These are phyloP conservation scores for Macrosoma leucophasiata DNA, from an alignment of 2,888 invertebrate genomes.

Conservation along the genomic window DNA sequence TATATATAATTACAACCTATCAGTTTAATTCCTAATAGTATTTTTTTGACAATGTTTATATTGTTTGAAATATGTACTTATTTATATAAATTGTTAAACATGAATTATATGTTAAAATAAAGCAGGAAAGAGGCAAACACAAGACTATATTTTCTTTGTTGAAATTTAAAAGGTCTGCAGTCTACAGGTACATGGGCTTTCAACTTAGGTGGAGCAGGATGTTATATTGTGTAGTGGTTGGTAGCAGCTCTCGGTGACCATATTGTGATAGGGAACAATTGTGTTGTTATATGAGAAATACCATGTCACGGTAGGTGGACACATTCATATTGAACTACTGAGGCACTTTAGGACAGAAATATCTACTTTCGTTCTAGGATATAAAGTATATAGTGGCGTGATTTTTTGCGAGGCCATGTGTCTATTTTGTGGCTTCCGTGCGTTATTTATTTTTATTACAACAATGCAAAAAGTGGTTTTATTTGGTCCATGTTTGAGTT, in stretches of 20 bases:
- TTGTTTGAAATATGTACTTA: not conserved
- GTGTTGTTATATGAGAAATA: slow-evolving; percentile 41
- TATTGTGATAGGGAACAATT: slow-evolving; percentile 41
- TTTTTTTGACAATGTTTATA: not conserved
- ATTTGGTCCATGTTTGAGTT: too few species aligned
- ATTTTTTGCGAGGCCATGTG: too few species aligned
- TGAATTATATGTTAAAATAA: slow-evolving; percentile 7
- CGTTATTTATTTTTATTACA: too few species aligned
- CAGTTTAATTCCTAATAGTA: not conserved
- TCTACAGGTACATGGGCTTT: slow-evolving; percentile 12
- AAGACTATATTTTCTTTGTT: too few species aligned
- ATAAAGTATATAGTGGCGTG: too few species aligned
- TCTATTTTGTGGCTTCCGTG: too few species aligned
- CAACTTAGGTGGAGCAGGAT: slow-evolving; percentile 43
- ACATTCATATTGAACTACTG: slow-evolving; percentile 25
- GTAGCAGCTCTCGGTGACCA: slow-evolving; percentile 30
- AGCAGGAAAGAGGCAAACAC: slow-evolving; percentile 9
- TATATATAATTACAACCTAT: slow-evolving; percentile 4
- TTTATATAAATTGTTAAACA: slow-evolving; percentile 4
- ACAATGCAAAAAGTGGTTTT: too few species aligned
- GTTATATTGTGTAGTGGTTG: slow-evolving; percentile 38
- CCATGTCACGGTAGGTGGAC: slow-evolving; percentile 45
- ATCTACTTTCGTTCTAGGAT: too few species aligned
- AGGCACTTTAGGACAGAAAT: too few species aligned
- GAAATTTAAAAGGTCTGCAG: slow-evolving; percentile 12